Evolutionary conservation across 2,113 vertebrate genomes (phyloP).

Genomic region (Nesospiza acunhae): DNA sequence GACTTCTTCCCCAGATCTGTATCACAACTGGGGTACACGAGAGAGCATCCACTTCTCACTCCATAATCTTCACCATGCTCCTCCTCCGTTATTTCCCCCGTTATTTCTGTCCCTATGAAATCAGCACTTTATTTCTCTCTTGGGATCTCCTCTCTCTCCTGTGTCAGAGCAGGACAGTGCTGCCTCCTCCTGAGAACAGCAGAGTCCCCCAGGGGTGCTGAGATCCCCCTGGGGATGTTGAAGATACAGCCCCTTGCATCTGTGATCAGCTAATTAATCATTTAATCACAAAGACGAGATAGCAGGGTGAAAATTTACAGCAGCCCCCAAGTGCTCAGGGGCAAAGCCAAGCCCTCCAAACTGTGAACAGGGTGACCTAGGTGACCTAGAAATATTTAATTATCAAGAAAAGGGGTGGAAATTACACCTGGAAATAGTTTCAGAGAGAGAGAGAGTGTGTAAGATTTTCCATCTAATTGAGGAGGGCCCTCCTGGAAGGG

Average conservation of each 20-base stretch:
- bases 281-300: too few species aligned
- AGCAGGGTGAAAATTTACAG: too few species aligned
- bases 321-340: too few species aligned
- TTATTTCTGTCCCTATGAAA: background rate
- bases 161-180: fast-evolving
- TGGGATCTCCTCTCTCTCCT: background rate
- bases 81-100: background rate
- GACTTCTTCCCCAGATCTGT: background rate
- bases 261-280: too few species aligned
- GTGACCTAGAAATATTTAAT: slow-evolving; percentile 48
- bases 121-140: too few species aligned
- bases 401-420: background rate
- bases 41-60: background rate
- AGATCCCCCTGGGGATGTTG: background rate
- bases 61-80: background rate
- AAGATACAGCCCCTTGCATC: too few species aligned
- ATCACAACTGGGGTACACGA: background rate
- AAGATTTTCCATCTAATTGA: background rate
- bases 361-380: background rate
- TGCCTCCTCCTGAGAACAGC: background rate
- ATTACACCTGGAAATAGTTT: background rate
- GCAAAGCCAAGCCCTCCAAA: background rate
- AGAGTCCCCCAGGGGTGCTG: fast-evolving
- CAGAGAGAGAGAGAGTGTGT: background rate
- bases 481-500: background rate